These are phyloP conservation scores for Picus viridis DNA, from an alignment of 2,797 vertebrate species.

Conservation along the genomic window DNA sequence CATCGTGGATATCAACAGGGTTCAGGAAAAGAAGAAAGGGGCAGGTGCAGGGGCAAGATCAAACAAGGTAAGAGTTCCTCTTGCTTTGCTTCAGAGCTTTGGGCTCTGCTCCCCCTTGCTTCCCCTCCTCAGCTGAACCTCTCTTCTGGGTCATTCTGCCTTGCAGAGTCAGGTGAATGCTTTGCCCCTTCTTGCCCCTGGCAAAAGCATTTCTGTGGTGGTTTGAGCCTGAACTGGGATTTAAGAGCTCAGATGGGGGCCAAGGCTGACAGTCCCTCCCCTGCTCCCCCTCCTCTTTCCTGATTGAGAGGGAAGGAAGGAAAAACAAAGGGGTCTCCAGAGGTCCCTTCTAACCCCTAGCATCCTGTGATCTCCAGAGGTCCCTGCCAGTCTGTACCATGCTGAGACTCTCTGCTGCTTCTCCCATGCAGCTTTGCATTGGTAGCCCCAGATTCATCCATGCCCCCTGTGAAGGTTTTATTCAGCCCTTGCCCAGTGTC, in stretches of 20 bases:
- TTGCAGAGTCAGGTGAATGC: background rate
- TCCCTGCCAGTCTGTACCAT: background rate
- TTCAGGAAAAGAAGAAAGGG: constrained; percentile 84
- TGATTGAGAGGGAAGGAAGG: too few relatives aligned
- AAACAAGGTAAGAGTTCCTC: constrained; percentile 83
- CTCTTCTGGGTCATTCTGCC: background rate
- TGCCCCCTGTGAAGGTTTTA: background rate
- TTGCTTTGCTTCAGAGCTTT: accelerated
- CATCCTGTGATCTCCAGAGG: background rate
- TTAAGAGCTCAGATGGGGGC: too few relatives aligned
- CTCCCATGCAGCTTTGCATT: background rate
- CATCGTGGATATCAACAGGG: constrained; percentile 89
- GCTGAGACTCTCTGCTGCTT: background rate
- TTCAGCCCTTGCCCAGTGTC: background rate
- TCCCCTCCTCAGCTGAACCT: background rate
- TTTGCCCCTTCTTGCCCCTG: background rate
- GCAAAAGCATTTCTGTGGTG: background rate
- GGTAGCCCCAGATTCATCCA: background rate
- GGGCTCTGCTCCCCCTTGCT: background rate
- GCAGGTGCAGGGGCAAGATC: constrained; percentile 91
- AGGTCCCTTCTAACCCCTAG: too few relatives aligned
- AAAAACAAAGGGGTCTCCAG: too few relatives aligned
- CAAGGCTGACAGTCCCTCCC: too few relatives aligned
- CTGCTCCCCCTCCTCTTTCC: too few relatives aligned
- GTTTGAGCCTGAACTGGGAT: too few relatives aligned